Percentiles rank a stretch among this genome's conserved stretches.
Conservation (phyloP, 1,140 invertebrate genomes). For the Dendroctonus ponderosae region DNA sequence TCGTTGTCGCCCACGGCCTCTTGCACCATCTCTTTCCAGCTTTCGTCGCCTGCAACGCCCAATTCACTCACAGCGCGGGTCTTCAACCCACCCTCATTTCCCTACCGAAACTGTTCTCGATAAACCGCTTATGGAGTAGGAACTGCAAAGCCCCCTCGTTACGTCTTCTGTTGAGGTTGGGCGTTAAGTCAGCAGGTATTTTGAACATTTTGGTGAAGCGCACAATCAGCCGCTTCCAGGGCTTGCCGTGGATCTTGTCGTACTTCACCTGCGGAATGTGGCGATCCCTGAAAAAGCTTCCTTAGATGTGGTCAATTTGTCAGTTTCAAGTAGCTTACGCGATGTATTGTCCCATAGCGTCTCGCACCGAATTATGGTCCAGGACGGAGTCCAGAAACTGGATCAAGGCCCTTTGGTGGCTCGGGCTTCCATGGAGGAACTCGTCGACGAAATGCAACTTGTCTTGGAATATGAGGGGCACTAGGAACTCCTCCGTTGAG, state of each 20-base stretch:
- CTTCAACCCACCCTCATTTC: too few species aligned
- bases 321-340: slow-evolving; percentile 19
- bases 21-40: slow-evolving; percentile 67
- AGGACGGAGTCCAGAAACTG: slow-evolving; percentile 63
- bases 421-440: slow-evolving; percentile 60
- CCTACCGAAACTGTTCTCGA: slow-evolving; percentile 58
- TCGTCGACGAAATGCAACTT: slow-evolving; percentile 66
- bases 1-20: slow-evolving; percentile 60
- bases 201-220: slow-evolving; percentile 62
- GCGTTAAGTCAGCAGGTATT: slow-evolving; percentile 59
- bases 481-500: slow-evolving; percentile 62
- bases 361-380: slow-evolving; percentile 41
- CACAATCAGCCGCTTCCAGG: slow-evolving; percentile 62
- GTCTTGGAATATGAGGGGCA: slow-evolving; percentile 73
- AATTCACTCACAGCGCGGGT: not conserved
- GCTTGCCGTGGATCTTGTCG: slow-evolving; percentile 58
- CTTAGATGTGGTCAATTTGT: not conserved
- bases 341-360: slow-evolving; percentile 37
- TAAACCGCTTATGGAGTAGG: slow-evolving; percentile 63
- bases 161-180: slow-evolving; percentile 63
- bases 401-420: slow-evolving; percentile 60
- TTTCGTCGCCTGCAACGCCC: slow-evolving; percentile 53
- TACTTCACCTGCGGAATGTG: slow-evolving; percentile 61
- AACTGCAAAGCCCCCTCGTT: slow-evolving; percentile 65
- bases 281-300: slow-evolving; percentile 31